phyloP scores from a whole-genome alignment of 2,113 vertebrate genomes.

The Sporophila hypoxantha region DNA sequence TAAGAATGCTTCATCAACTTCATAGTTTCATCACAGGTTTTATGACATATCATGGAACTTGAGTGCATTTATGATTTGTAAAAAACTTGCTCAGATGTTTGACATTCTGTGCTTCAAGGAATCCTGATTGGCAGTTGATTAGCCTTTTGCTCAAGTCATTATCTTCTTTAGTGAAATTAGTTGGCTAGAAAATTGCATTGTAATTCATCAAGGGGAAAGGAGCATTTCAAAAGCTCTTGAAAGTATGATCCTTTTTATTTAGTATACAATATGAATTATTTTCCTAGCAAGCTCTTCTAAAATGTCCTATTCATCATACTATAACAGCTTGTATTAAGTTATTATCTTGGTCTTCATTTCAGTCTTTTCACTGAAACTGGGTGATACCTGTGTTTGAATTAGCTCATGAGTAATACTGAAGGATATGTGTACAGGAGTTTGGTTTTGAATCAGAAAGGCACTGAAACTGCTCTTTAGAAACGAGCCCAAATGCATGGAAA shows the following conservation, averaged over 20 bases:
- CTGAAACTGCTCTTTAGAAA: neutral
- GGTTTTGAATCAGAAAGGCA: neutral
- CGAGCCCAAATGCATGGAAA: neutral
- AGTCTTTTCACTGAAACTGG: conserved; percentile 19
- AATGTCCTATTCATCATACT: conserved; percentile 37
- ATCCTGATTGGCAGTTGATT: conserved; percentile 96
- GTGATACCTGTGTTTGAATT: conserved; percentile 38
- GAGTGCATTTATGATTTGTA: conserved; percentile 71
- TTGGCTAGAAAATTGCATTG: conserved; percentile 86
- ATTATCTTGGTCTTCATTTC: conserved; percentile 27
- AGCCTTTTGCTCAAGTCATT: conserved; percentile 90
- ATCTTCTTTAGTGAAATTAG: conserved; percentile 91
- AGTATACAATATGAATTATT: conserved; percentile 57
- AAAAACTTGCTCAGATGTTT: conserved; percentile 80
- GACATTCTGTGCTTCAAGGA: conserved; percentile 82
- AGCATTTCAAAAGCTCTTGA: conserved; percentile 64
- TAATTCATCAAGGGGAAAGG: conserved; percentile 79
- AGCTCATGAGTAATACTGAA: neutral
- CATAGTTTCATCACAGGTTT: conserved; percentile 63
- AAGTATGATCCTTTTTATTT: conserved; percentile 62
- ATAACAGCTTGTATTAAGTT: conserved; percentile 45
- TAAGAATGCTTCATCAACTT: conserved; percentile 67
- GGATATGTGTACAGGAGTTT: neutral
- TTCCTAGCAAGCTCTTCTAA: conserved; percentile 43
- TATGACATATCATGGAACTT: conserved; percentile 62